Evolutionary conservation across 1,140 invertebrate species (phyloP), one percentile per base, ranked within the genome.

Genomic region (Sycophila sp.): DNA sequence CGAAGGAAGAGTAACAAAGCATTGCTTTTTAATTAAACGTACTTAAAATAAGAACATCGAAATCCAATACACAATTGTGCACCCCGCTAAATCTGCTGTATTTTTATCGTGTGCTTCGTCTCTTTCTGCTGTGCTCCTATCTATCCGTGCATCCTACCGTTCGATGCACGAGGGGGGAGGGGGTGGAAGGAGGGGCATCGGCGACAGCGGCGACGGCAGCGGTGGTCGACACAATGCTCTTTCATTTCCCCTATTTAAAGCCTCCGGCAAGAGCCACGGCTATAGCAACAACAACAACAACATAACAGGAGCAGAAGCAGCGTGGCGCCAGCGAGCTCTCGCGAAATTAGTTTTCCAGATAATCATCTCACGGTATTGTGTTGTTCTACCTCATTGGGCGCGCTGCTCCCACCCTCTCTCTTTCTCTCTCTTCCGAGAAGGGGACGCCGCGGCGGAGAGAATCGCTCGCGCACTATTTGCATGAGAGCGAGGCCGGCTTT

Each of bases 341-440:
- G 78, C 79, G 80, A 85, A 86, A 86, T 86, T 86, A 86, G 85
- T 86, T 86, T 86, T 85, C 80, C 80, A 83, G 83, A 86, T 86
- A 86, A 86, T 85, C 82, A 86, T 86, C 85, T 80, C 77, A 79
- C 79, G 77, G 82, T 82, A 86, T 86, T 85, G 82, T 86, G 80
- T 80, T 80, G 64, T 72, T 63, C 69, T 78, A 77, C 63, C 58
- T 67, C 70, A 72, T 72, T 72, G 70, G 45, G 38, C 22, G 60
- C 47, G 45, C n/a, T 45, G 36, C 36, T 38, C 19, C 19, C 24
- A 32, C 53, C 58, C 53, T 58, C 32, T 45, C 45, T 49, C 42
- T 34, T 45, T 47, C 55, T 64, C 17, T 38, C 32, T 22, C 47
- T 32, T 55, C 24, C 34, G 4, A 47, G 26, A 63, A 53, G 40